A percentile compares a stretch with the other conserved stretches of the same genome.
phyloP scores from a whole-genome alignment of 2,888 invertebrate species.

The Oligia strigilis region DNA sequence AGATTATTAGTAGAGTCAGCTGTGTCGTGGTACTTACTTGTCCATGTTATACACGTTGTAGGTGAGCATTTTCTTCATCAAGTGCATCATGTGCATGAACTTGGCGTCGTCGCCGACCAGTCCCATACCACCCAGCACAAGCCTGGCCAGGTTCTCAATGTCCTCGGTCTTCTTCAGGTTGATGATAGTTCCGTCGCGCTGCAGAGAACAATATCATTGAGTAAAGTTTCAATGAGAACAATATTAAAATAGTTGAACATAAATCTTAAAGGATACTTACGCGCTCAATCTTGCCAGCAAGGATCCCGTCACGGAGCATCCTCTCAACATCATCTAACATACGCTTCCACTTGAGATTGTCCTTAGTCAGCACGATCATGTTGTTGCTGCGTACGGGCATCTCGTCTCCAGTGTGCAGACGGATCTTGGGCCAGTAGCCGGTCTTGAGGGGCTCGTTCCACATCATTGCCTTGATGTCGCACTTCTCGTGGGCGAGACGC shows the following conservation, averaged over 20 bases:
- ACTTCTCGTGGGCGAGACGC: conserved; percentile 87
- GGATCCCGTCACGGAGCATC: conserved; percentile 88
- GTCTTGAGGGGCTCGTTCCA: conserved; percentile 83
- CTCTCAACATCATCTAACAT: conserved; percentile 86
- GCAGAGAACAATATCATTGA: conserved; percentile 27
- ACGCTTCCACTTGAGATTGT: conserved; percentile 77
- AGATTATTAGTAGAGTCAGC: neutral
- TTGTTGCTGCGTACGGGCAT: conserved; percentile 90
- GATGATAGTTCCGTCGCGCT: conserved; percentile 91
- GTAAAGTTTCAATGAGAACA: neutral
- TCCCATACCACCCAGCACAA: conserved; percentile 92
- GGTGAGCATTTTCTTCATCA: conserved; percentile 81
- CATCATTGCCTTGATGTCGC: conserved; percentile 86
- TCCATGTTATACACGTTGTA: conserved; percentile 83
- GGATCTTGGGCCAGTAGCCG: conserved; percentile 91
- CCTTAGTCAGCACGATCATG: conserved; percentile 73
- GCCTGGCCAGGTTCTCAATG: conserved; percentile 92
- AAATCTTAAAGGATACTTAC: conserved; percentile 72
- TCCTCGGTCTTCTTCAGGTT: conserved; percentile 92
- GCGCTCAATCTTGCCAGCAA: conserved; percentile 81
- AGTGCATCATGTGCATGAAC: conserved; percentile 83
- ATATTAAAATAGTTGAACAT: neutral
- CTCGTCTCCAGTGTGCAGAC: conserved; percentile 89
- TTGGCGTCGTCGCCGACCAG: conserved; percentile 89
- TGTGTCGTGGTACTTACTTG: conserved; percentile 76